Base-by-base conservation (phyloP, 2,113 vertebrate genomes). In the Onychostoma macrolepis region DNA sequence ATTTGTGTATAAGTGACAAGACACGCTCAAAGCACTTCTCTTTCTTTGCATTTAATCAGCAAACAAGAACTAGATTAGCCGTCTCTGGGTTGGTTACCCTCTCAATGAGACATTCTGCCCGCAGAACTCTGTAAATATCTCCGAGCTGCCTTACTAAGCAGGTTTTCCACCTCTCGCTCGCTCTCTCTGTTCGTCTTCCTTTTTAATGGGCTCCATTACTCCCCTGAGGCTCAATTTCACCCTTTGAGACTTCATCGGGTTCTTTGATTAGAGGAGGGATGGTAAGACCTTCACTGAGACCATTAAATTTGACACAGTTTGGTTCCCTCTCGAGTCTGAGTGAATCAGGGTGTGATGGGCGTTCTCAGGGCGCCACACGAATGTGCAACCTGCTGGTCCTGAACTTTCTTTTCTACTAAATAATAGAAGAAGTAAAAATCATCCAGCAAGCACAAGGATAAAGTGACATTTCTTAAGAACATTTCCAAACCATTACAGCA, bases 261-360 rank as follows among this genome's bases (percentile, higher is more conserved):
- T 84, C 53, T 83, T 69, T 87, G 75, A 69, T 84, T 75, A 83
- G 28, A 77, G 43, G 8, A 56, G 85, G 41, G 33, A 78, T 43
- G 80, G 79, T 74, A 74, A 88, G n/a, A 74, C 69, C 69, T 84
- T 84, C 69, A 53, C 82, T 53, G 82, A 74, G 69, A 84, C 84
- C 87, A 82, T 86, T 88, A 82, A 88, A 83, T 76, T 43, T 78
- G 84, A 79, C 67, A 82, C 78, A 76, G 63, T 63, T 81, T 80
- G 74, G 53, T 38, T 80, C 69, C 69, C 33, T 74, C 82, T 36
- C 2, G 24, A 48, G 80, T 17, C 63, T 48, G 63, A 30, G 41
- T 69, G 43, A 83, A 83, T 45, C 48, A 28, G 30, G 69, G 12
- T 74, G 33, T 17, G 83, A 75, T 58, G 48, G 43, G 41, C 10